Conservation (phyloP, 2,113 vertebrate genomes). For the Cavia aperea region DNA sequence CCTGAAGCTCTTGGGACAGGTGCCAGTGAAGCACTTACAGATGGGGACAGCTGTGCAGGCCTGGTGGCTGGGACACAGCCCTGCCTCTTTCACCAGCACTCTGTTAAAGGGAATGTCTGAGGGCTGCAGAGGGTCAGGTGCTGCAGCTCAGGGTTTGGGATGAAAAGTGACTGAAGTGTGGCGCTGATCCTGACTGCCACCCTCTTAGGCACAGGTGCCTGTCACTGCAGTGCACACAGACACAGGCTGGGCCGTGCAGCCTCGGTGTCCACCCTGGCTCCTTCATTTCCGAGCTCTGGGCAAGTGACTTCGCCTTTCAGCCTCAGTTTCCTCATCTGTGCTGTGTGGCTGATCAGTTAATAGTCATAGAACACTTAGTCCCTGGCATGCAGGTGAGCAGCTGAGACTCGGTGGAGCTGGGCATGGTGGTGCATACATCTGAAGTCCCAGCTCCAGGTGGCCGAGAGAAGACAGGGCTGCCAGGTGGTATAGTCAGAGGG, state of each 20-base stretch:
- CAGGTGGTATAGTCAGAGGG: background rate
- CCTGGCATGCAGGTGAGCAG: fast-evolving
- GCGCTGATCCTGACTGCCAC: fast-evolving
- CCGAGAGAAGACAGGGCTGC: background rate
- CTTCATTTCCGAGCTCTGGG: background rate
- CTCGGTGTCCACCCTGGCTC: background rate
- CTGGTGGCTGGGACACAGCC: background rate
- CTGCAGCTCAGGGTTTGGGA: background rate
- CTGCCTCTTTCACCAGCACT: no score
- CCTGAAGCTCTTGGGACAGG: background rate
- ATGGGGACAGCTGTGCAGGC: background rate
- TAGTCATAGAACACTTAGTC: fast-evolving
- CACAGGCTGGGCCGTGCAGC: no score
- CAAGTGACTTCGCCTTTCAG: background rate
- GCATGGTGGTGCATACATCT: background rate
- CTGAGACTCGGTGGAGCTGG: background rate
- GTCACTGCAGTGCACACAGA: fast-evolving
- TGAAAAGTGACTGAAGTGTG: background rate
- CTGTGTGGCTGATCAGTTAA: background rate
- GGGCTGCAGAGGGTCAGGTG: background rate
- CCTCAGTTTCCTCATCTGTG: background rate
- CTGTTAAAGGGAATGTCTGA: background rate
- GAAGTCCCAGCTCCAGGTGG: background rate
- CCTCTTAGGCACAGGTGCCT: fast-evolving
- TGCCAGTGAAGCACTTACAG: no score